Percentiles rank a stretch among this genome's conserved stretches.
phyloP scores from a whole-genome alignment of 2,113 vertebrate genomes.

The Mormoops blainvillei region DNA sequence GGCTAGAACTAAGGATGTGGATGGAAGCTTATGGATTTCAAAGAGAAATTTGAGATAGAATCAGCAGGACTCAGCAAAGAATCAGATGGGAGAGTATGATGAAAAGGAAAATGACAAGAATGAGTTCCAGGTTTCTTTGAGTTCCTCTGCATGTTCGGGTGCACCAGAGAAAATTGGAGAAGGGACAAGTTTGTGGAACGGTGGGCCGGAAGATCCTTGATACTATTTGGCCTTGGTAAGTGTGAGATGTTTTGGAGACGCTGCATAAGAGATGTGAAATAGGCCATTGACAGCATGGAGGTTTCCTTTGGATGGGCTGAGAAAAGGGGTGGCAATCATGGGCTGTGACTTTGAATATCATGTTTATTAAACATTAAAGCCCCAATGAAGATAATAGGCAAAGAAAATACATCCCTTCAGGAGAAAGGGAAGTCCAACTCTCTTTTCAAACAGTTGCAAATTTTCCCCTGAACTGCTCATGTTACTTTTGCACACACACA shows the following conservation, averaged over 20 bases:
- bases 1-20: background rate
- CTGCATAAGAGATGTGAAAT: background rate
- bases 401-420: background rate
- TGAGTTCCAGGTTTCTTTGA: background rate
- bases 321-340: background rate
- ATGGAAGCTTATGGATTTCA: background rate
- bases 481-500: background rate
- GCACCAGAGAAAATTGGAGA: background rate
- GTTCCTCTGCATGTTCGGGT: background rate
- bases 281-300: background rate
- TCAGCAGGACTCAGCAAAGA: background rate
- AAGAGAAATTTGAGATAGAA: background rate
- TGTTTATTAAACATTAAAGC: background rate
- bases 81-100: fast-evolving
- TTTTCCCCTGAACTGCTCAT: background rate
- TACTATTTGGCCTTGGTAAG: background rate
- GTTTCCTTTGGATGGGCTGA: background rate
- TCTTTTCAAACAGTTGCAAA: background rate
- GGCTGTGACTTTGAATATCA: background rate
- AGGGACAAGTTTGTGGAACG: background rate
- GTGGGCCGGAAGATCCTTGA: background rate
- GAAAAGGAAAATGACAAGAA: background rate
- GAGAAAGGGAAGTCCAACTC: background rate
- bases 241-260: background rate
- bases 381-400: background rate